These are phyloP conservation scores for Megaceryle torquata DNA, from an alignment of 2,113 vertebrate species.

Conservation along the genomic window DNA sequence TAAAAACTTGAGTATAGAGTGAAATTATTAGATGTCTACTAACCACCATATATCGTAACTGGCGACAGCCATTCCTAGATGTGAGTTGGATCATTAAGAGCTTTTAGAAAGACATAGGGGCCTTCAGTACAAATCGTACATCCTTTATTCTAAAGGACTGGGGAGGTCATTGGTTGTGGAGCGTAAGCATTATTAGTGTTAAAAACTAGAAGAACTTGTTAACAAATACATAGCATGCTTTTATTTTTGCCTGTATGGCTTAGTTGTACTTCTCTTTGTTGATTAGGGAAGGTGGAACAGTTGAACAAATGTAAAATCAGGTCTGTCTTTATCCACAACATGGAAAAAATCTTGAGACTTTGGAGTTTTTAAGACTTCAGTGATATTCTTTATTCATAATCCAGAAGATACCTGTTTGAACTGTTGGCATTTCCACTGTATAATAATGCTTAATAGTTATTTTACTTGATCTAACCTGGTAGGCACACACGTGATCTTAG, in stretches of 20 bases:
- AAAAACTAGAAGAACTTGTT: background rate
- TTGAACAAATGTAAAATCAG: background rate
- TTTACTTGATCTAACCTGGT: background rate
- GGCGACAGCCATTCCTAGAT: background rate
- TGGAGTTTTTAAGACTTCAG: background rate
- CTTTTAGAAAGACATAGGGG: background rate
- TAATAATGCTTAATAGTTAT: background rate
- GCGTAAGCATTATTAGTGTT: background rate
- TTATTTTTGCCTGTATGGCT: background rate
- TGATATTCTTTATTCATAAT: background rate
- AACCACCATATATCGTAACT: background rate
- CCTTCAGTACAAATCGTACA: background rate
- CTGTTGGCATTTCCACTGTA: background rate
- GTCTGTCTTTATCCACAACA: background rate
- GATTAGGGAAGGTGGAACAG: background rate
- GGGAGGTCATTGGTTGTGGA: rapidly evolving
- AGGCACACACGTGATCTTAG: conserved; percentile 96
- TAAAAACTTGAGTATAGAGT: background rate
- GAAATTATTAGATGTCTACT: background rate
- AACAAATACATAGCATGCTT: background rate
- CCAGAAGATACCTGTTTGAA: background rate
- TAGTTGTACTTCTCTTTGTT: background rate
- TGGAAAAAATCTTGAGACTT: background rate
- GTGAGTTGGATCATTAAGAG: background rate
- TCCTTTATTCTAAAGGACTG: background rate